phyloP scores from a whole-genome alignment of 1,140 invertebrate species.

The Elysia chlorotica region DNA sequence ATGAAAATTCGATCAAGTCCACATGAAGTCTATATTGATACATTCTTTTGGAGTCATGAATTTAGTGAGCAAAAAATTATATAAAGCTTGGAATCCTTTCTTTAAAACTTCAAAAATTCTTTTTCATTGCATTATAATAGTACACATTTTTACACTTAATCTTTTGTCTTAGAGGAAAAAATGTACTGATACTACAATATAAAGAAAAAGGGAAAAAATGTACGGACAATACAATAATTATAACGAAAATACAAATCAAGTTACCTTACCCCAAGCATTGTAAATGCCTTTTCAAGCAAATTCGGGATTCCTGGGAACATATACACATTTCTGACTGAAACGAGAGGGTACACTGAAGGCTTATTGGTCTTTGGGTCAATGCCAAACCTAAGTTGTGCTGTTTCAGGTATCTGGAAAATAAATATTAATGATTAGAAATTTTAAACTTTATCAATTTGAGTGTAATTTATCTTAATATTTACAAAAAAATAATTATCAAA shows the following conservation, averaged over 20 bases:
- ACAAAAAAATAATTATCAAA: background rate
- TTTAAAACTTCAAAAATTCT: too few relatives aligned
- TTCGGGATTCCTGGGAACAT: constrained; percentile 80
- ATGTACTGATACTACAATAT: too few relatives aligned
- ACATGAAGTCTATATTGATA: background rate
- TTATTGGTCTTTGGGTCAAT: constrained; percentile 37
- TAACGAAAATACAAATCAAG: too few relatives aligned
- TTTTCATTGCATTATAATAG: too few relatives aligned
- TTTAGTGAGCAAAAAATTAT: too few relatives aligned
- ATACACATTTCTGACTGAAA: constrained; percentile 75
- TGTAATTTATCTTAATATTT: background rate
- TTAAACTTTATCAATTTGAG: background rate
- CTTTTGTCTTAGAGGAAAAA: too few relatives aligned
- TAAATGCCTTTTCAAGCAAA: constrained; percentile 70
- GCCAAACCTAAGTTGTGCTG: constrained; percentile 59
- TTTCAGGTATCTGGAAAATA: constrained; percentile 55
- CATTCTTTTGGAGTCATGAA: background rate
- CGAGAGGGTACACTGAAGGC: constrained; percentile 69
- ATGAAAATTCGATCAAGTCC: background rate
- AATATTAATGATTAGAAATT: background rate
- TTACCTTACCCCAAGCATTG: constrained; percentile 58
- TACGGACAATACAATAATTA: too few relatives aligned
- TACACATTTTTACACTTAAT: too few relatives aligned
- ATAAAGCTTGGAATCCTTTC: too few relatives aligned
- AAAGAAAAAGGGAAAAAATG: too few relatives aligned